Conservation (phyloP, 2,888 invertebrate genomes). For the Lithophane socia region DNA sequence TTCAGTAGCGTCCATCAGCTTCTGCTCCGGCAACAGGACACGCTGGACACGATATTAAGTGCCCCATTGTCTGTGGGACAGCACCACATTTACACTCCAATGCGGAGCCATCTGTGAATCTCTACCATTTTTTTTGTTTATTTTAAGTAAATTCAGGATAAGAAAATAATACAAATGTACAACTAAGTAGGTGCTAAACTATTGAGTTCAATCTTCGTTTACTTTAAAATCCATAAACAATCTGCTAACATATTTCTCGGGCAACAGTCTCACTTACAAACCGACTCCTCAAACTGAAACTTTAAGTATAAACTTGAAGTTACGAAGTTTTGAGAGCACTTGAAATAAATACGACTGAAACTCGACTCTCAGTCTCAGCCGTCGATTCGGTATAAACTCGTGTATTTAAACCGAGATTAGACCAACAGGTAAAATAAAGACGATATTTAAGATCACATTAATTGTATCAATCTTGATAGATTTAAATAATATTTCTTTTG, state of each 20-base stretch:
- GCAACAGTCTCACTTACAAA: conserved; percentile 48
- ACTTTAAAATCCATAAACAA: conserved; percentile 27
- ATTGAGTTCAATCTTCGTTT: conserved; percentile 15
- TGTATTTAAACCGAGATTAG: conserved; percentile 40
- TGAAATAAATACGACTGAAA: conserved; percentile 61
- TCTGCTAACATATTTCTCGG: conserved; percentile 35
- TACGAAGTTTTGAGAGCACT: conserved; percentile 51
- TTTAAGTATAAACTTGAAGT: conserved; percentile 53
- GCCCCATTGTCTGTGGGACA: no score
- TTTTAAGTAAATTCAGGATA: not conserved
- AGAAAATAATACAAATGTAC: not conserved
- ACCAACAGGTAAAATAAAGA: conserved; percentile 43
- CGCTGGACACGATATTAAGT: no score
- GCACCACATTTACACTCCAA: no score
- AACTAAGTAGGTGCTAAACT: not conserved
- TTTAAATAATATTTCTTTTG: not conserved
- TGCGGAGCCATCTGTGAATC: no score
- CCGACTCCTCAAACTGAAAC: conserved; percentile 36
- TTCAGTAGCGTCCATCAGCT: no score
- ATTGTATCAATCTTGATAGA: not conserved
- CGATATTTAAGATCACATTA: not conserved
- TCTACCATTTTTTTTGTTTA: not conserved
- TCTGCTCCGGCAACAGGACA: no score
- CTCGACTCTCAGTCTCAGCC: conserved; percentile 42
- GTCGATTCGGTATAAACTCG: conserved; percentile 33